Percentiles rank a stretch among this genome's conserved stretches.
Evolutionary conservation across 2,888 invertebrate genomes (phyloP).

Genomic region (Lochmaea capreae): DNA sequence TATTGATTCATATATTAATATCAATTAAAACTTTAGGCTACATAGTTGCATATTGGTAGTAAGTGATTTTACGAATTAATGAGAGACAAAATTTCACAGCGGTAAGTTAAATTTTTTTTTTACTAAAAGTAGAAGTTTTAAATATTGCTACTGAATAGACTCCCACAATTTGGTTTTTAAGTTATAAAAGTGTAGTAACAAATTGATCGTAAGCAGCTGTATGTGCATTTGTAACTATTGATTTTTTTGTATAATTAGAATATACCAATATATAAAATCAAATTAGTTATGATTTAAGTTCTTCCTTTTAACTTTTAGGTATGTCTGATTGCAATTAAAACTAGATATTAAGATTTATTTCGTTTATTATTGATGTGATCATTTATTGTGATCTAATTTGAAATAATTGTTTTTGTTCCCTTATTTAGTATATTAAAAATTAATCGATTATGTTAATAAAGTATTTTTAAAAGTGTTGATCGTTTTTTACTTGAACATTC

Average conservation of each 20-base stretch:
- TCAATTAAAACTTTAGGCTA: no score
- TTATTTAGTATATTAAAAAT: conserved; percentile 49
- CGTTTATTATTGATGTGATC: conserved; percentile 49
- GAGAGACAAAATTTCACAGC: no score
- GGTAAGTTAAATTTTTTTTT: no score
- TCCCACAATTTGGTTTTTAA: conserved; percentile 13
- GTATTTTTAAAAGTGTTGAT: conserved; percentile 54
- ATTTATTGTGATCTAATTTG: conserved; percentile 50
- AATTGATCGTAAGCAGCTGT: conserved; percentile 44
- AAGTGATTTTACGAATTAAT: no score
- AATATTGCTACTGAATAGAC: neutral
- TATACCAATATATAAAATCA: conserved; percentile 44
- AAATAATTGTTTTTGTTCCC: conserved; percentile 51
- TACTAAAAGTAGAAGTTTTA: neutral
- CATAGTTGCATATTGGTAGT: no score
- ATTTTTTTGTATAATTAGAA: conserved; percentile 41
- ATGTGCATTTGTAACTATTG: conserved; percentile 48
- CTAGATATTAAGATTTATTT: conserved; percentile 49
- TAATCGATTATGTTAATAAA: conserved; percentile 58
- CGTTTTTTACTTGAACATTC: neutral
- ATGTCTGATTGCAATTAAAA: conserved; percentile 46
- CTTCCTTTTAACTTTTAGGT: conserved; percentile 42
- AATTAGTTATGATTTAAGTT: conserved; percentile 49
- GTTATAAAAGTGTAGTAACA: conserved; percentile 41
- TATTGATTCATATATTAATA: no score